Percentiles rank a stretch among this genome's conserved stretches.
phyloP scores from a whole-genome alignment of 2,888 invertebrate genomes.

The Gortyna flavago region DNA sequence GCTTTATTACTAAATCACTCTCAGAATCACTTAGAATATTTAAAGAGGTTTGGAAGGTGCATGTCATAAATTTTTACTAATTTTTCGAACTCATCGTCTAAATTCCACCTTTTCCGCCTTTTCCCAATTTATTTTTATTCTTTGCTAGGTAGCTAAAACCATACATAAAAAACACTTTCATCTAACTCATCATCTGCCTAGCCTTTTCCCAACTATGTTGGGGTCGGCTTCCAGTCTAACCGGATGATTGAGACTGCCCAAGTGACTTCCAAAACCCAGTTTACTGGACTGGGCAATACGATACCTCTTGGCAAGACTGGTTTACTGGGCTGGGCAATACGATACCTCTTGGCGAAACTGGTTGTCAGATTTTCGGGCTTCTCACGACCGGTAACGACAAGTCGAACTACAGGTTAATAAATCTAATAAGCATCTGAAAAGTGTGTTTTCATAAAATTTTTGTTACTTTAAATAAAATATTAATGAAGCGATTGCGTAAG shows the following conservation, averaged over 20 bases:
- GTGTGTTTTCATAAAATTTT: rapidly evolving
- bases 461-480: not conserved
- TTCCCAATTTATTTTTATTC: not conserved
- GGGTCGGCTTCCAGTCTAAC: not conserved
- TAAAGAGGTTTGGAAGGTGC: not conserved
- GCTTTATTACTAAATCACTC: slow-evolving; percentile 28
- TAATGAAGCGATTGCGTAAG: not conserved
- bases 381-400: not conserved
- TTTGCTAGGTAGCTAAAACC: too few relatives aligned
- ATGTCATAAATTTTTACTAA: too few relatives aligned
- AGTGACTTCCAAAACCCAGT: not conserved
- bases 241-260: not conserved
- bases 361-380: not conserved
- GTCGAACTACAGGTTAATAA: not conserved
- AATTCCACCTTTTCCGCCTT: too few relatives aligned
- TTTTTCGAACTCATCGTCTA: not conserved
- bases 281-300: not conserved
- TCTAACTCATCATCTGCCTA: not conserved
- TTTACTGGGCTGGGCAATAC: not conserved
- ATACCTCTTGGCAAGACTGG: not conserved
- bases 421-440: not conserved
- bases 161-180: too few relatives aligned
- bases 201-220: not conserved
- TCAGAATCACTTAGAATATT: slow-evolving; percentile 1
- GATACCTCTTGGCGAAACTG: not conserved